phyloP scores from a whole-genome alignment of 2,888 invertebrate species.

The Drosophila quinaria region DNA sequence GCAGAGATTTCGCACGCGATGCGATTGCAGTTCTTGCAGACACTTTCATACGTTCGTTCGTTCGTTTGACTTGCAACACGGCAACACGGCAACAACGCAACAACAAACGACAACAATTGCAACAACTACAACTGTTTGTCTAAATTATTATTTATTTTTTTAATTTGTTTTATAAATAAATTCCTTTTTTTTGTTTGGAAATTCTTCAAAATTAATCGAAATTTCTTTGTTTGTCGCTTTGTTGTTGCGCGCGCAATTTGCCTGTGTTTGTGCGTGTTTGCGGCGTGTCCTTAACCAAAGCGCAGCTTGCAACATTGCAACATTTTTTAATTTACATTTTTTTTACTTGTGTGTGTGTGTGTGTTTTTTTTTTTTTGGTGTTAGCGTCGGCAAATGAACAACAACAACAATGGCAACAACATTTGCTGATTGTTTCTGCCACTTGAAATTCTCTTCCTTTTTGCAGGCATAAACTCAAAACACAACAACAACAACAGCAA shows the following conservation, averaged over 20 bases:
- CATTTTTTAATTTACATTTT: slow-evolving; percentile 8
- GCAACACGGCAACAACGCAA: slow-evolving; percentile 12
- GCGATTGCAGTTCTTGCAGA: slow-evolving; percentile 85
- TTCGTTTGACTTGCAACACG: slow-evolving; percentile 67
- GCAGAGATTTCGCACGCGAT: slow-evolving; percentile 85
- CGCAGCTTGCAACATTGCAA: slow-evolving; percentile 25
- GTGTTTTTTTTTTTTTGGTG: slow-evolving; percentile 4
- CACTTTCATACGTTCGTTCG: slow-evolving; percentile 85
- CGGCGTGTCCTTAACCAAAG: slow-evolving; percentile 12
- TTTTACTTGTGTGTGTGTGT: slow-evolving; percentile 18
- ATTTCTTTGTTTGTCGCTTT: slow-evolving; percentile 24
- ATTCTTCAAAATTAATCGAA: background rate
- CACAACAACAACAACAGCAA: slow-evolving; percentile 63
- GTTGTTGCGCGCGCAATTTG: slow-evolving; percentile 58
- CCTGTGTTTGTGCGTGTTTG: slow-evolving; percentile 11
- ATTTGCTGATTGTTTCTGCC: background rate
- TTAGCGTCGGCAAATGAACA: slow-evolving; percentile 50
- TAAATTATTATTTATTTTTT: background rate
- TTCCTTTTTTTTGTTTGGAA: background rate
- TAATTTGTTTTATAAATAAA: background rate
- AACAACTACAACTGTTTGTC: slow-evolving; percentile 15
- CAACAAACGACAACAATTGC: slow-evolving; percentile 20
- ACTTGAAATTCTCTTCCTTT: slow-evolving; percentile 16
- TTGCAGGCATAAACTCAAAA: slow-evolving; percentile 78
- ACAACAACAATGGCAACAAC: slow-evolving; percentile 21